Percentiles rank a stretch among this genome's conserved stretches.
Evolutionary conservation across 2,113 vertebrate genomes (phyloP).

Genomic region (Baryphthengus martii): DNA sequence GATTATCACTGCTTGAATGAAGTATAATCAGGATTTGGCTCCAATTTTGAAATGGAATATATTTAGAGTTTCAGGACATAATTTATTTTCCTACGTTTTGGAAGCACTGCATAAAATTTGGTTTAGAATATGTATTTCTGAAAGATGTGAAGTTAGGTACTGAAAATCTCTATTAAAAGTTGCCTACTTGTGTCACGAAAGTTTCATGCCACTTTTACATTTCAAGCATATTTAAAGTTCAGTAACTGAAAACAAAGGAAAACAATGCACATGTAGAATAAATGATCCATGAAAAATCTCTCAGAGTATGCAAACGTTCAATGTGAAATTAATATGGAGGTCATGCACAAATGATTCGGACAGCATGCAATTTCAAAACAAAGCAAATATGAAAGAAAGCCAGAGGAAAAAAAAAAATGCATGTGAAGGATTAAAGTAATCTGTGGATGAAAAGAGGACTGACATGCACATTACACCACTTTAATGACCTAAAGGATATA

Average conservation of each 20-base stretch:
- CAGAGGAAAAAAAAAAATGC: constrained; percentile 27
- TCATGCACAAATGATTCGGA: constrained; percentile 73
- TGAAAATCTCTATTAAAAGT: background rate
- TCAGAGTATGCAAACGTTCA: constrained; percentile 63
- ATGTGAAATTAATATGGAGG: constrained; percentile 52
- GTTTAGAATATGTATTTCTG: background rate
- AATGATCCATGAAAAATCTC: constrained; percentile 61
- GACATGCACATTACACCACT: constrained; percentile 55
- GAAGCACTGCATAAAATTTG: background rate
- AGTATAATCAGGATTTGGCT: background rate
- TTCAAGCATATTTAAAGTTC: constrained; percentile 79
- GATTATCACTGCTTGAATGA: background rate
- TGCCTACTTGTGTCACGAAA: constrained; percentile 74
- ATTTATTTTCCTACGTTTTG: background rate
- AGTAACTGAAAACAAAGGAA: constrained; percentile 76
- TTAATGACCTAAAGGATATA: constrained; percentile 46
- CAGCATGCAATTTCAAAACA: constrained; percentile 72
- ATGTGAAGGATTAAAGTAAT: constrained; percentile 27
- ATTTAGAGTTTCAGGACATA: background rate
- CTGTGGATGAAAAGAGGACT: constrained; percentile 8
- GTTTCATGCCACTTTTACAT: constrained; percentile 84
- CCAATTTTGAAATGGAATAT: background rate
- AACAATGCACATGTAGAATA: constrained; percentile 69
- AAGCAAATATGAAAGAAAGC: constrained; percentile 65
- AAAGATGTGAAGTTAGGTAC: background rate